Conservation (phyloP, 30 jellyfish, hydroid and myxozoan genomes). For the Rhopilema esculentum region DNA sequence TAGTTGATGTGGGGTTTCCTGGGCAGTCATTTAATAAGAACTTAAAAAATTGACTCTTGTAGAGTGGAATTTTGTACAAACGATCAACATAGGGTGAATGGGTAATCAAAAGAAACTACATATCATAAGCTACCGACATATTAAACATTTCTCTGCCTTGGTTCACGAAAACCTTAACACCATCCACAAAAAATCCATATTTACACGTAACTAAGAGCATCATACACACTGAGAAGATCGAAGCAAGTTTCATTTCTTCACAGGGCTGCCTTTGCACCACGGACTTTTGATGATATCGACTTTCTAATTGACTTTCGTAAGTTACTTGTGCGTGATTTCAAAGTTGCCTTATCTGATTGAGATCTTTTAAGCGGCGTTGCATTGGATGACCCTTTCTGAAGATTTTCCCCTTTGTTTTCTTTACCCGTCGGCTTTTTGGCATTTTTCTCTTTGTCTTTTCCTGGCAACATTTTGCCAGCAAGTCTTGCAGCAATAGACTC, state of each 20-base stretch:
- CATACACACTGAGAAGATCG: no score
- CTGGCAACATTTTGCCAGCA: not conserved
- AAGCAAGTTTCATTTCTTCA: not conserved
- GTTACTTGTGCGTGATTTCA: slow-evolving; percentile 63
- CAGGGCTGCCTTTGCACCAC: slow-evolving; percentile 47
- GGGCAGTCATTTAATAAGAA: no score
- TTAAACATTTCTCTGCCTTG: no score
- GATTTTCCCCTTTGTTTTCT: slow-evolving; percentile 8
- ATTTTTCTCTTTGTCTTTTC: not conserved
- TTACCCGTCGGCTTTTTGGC: not conserved
- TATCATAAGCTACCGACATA: no score
- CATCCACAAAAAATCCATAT: no score
- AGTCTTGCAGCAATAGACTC: not conserved
- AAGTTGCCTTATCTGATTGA: slow-evolving; percentile 39
- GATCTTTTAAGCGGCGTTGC: slow-evolving; percentile 59
- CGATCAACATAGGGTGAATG: no score
- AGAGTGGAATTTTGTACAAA: no score
- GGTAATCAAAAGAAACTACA: no score
- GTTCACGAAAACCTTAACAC: no score
- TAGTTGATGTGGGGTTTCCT: no score
- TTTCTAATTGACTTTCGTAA: slow-evolving; percentile 51
- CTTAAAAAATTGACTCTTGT: no score
- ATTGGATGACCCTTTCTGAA: not conserved
- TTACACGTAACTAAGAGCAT: no score
- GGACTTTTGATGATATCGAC: slow-evolving; percentile 60